Base-by-base conservation (phyloP, 2,888 invertebrate genomes). In the Heterodera filipjevi region DNA sequence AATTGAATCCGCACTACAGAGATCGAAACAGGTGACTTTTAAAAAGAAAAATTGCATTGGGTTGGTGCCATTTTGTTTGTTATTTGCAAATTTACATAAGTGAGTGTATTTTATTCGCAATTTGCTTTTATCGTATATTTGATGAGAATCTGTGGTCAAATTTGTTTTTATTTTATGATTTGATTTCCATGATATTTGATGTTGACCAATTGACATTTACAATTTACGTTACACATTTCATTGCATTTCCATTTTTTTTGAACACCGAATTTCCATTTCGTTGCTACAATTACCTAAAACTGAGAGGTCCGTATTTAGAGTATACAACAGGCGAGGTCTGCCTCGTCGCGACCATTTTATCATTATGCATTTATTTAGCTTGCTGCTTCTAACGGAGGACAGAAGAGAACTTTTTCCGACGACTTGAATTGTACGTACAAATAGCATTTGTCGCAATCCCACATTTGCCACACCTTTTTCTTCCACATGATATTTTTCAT, bases 331-430 rank as follows among this genome's bases (percentile, higher is more conserved):
- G 75, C 73, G 73, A 73, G 73, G 49, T 64, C 44, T 73, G 73
- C 73, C 46, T 73, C 59, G 73, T 73, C 49, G 73, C 44, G 59
- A 66, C 53, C 75, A 66, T 66, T 75, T 53, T 75, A 64, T 66
- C 44, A 66, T 75, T 66, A 74, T 39, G 72, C 46, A 66, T 76
- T 76, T 81, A 75, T 81, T 81, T 80, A 82, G 82, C 81, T 82
- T 66, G 79, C 82, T 80, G 82, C 82, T 76, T 59, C 77, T 39
- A 74, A 77, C 75, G 75, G 53, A 59, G 79, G 81, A 77, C 82
- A 82, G 76, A 82, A 82, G 77, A 82, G 82, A 71, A 77, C 82
- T 53, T 53, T 49, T 77, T 78, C 77, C 49, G 82, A 80, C 79
- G 82, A 82, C 66, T 76, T 81, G 78, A 81, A 81, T 78, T 78